Evolutionary conservation across 2,888 invertebrate genomes (phyloP).

Genomic region (Drosophila pseudotalamancana): DNA sequence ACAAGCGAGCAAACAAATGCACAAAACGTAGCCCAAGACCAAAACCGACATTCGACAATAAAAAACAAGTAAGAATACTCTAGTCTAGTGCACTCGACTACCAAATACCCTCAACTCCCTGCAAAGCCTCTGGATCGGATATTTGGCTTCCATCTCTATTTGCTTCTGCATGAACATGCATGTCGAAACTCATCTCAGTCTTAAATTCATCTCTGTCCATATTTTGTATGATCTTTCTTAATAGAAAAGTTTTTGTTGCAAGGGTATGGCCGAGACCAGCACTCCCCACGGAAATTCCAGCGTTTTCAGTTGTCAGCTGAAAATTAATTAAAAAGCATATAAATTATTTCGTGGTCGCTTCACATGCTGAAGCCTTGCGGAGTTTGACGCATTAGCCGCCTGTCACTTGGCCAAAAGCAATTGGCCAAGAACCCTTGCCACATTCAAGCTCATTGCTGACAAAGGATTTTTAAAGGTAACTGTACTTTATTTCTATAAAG

Average conservation of each 20-base stretch:
- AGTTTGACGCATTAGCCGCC: conserved; percentile 28
- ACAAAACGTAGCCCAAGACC: conserved; percentile 1
- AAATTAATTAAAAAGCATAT: conserved; percentile 64
- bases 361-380: conserved; percentile 15
- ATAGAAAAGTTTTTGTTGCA: too few relatives aligned
- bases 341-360: conserved; percentile 47
- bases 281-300: neutral
- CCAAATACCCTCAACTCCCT: too few relatives aligned
- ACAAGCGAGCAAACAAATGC: conserved; percentile 13
- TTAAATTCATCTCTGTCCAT: too few relatives aligned
- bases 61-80: neutral
- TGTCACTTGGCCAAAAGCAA: conserved; percentile 18
- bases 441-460: conserved; percentile 13
- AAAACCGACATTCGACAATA: conserved; percentile 13
- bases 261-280: neutral
- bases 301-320: conserved; percentile 3
- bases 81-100: too few relatives aligned
- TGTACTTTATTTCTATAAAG: too few relatives aligned
- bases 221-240: too few relatives aligned
- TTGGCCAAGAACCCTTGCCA: conserved; percentile 1
- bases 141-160: too few relatives aligned
- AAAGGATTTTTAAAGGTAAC: too few relatives aligned
- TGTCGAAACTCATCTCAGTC: too few relatives aligned
- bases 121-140: too few relatives aligned
- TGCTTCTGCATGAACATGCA: too few relatives aligned